Evolutionary conservation across 2,113 vertebrate genomes (phyloP).

Genomic region (Verasper variegatus): DNA sequence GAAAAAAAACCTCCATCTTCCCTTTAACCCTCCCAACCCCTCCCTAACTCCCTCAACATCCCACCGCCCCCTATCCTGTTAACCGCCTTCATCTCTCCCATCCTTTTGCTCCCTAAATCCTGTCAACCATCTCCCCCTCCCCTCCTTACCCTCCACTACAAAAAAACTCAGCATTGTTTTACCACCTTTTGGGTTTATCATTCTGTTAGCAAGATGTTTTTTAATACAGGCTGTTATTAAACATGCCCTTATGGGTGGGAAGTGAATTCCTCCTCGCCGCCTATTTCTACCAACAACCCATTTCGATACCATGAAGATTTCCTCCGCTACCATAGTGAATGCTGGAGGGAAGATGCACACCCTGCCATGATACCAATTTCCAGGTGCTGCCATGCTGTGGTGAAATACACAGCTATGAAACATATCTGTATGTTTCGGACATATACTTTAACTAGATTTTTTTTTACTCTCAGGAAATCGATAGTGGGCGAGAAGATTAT

Average conservation of each 20-base stretch:
- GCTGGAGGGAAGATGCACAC: slow-evolving; percentile 41
- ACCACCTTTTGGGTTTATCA: too few species aligned
- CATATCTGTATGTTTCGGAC: slow-evolving; percentile 42
- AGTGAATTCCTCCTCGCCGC: slow-evolving; percentile 18
- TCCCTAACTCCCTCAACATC: too few species aligned
- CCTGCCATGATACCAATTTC: slow-evolving; percentile 54
- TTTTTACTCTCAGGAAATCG: slow-evolving; percentile 28
- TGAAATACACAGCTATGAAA: slow-evolving; percentile 42
- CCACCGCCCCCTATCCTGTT: too few species aligned
- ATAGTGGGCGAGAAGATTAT: slow-evolving; percentile 12
- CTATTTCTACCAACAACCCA: slow-evolving; percentile 32
- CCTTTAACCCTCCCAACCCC: too few species aligned
- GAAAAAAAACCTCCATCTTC: neutral
- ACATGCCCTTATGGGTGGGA: slow-evolving; percentile 15
- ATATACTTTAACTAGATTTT: slow-evolving; percentile 26
- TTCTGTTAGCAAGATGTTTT: too few species aligned
- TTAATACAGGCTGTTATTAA: neutral
- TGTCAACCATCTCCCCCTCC: too few species aligned
- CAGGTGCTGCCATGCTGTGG: slow-evolving; percentile 44
- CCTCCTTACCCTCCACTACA: too few species aligned
- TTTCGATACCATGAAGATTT: slow-evolving; percentile 42
- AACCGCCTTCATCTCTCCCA: too few species aligned
- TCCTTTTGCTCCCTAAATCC: too few species aligned
- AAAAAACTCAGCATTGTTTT: too few species aligned
- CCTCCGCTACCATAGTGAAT: slow-evolving; percentile 24